Conservation (phyloP, 37 sponge, comb jelly and placozoan genomes). For the Eunapius fragilis region DNA sequence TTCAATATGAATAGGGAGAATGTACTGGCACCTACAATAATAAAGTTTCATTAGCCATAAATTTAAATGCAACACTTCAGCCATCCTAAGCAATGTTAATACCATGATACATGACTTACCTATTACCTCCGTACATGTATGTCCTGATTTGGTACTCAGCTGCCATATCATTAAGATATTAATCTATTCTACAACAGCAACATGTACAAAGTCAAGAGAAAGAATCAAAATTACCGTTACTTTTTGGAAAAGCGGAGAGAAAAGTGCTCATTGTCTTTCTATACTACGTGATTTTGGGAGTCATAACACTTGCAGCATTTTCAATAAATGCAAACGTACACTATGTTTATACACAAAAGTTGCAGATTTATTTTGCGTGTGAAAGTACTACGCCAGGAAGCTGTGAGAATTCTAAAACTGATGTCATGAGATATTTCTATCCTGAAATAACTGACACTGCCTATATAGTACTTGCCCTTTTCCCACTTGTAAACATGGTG, state of each 20-base stretch:
- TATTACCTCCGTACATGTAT: too few relatives aligned
- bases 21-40: too few relatives aligned
- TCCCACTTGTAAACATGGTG: slow-evolving; percentile 23
- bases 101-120: too few relatives aligned
- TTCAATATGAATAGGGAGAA: too few relatives aligned
- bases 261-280: slow-evolving; percentile 38
- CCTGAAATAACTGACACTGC: not conserved
- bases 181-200: not conserved
- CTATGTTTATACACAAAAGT: not conserved
- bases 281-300: slow-evolving; percentile 20
- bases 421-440: not conserved
- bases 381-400: slow-evolving; percentile 11
- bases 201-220: not conserved
- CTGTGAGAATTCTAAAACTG: slow-evolving; percentile 4
- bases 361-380: slow-evolving; percentile 6
- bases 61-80: too few relatives aligned
- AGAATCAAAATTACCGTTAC: not conserved
- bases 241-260: slow-evolving; percentile 24
- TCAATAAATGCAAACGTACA: not conserved
- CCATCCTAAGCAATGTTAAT: too few relatives aligned
- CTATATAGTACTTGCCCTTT: slow-evolving; percentile 2
- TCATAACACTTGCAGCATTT: slow-evolving; percentile 1
- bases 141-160: too few relatives aligned
- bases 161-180: too few relatives aligned
- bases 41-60: too few relatives aligned